Base-by-base conservation (phyloP, 2,797 vertebrate species). In the Parambassis ranga region DNA sequence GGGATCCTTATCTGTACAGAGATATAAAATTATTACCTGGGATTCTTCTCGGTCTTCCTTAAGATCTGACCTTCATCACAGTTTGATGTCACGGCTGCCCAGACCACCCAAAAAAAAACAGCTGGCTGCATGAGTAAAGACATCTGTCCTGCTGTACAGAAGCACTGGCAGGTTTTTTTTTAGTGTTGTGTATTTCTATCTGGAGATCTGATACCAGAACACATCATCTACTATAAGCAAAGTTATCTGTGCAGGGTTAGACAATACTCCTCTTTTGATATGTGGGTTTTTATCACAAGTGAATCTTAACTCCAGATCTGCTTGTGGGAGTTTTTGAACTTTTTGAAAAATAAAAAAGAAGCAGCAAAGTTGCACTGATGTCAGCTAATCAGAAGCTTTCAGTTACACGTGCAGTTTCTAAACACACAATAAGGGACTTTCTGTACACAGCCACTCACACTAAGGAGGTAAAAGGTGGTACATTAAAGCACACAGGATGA, bases 51-150 rank as follows among this genome's bases (percentile, higher is more conserved):
- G 58, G 77, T 87, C 79, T 84, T 86, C 80, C 79, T 79, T 2
- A 28, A 79, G 62, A 70, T 66, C 77, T 46, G 65, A 72, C 59
- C 62, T 69, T 70, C 24, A 26, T 69, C 37, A 68, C 52, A 57
- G 73, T 71, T 69, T 84, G 85, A 87, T 87, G 87, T 87, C 83
- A 85, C 56, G 26, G 64, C 59, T 48, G 83, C 84, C 85, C 87
- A 85, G 83, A 83, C 79, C 43, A 20, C 55, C 58, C 61, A 77
- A 79, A 65, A 82, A 89, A 82, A 78, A 79, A 56, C 68, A 53
- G 13, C 19, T 4, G 48, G 47, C 49, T 75, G 74, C 65, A 74
- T 46, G 64, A 66, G 44, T 49, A 22, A 14, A 59, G 43, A 73
- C 43, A 4, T 60, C 28, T 22, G 56, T 63, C 24, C 46, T 43